Evolutionary conservation across 2,888 invertebrate genomes (phyloP).

Genomic region (Holacanthella duospinosa): DNA sequence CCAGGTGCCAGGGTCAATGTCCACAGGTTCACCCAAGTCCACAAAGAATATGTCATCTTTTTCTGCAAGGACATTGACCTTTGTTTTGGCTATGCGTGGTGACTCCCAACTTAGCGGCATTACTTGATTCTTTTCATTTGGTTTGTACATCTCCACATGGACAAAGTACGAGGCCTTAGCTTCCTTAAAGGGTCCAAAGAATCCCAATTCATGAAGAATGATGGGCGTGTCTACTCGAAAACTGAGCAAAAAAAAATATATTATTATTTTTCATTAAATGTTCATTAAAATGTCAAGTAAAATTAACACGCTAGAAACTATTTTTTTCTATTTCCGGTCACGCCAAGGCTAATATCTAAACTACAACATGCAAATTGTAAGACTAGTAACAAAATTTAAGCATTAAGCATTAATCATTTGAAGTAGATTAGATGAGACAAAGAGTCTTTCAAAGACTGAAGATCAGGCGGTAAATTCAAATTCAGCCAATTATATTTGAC

Average conservation of each 20-base stretch:
- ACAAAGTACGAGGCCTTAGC: neutral
- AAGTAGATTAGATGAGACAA: too few relatives aligned
- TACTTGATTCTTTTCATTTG: neutral
- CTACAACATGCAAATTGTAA: too few relatives aligned
- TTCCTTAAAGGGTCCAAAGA: neutral
- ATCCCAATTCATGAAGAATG: neutral
- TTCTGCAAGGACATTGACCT: neutral
- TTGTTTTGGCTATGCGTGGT: neutral
- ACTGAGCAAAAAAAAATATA: neutral
- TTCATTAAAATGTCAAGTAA: neutral
- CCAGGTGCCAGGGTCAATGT: neutral
- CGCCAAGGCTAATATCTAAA: too few relatives aligned
- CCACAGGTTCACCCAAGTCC: neutral
- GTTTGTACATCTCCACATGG: neutral
- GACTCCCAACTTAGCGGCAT: neutral
- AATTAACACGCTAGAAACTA: neutral
- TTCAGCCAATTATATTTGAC: too few relatives aligned
- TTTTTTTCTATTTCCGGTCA: neutral
- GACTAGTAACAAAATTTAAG: neutral
- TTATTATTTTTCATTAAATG: neutral
- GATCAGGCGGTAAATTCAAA: too few relatives aligned
- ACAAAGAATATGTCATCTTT: neutral
- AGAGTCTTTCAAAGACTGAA: too few relatives aligned
- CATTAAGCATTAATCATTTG: neutral
- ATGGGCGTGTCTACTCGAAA: neutral